Conservation (phyloP, 2,888 invertebrate species). For the Polietes domitor region DNA sequence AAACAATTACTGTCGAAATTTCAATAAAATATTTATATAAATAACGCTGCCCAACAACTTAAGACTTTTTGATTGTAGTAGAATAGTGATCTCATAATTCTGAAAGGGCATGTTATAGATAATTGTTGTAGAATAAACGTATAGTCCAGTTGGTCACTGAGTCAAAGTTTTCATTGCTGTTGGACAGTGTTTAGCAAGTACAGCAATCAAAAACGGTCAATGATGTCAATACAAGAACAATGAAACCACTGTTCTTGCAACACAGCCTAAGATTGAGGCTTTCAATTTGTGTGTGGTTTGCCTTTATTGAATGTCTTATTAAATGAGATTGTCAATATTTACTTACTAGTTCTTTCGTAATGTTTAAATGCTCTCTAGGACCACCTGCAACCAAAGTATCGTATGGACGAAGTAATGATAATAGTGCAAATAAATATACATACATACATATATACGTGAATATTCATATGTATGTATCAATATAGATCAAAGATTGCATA, state of each 20-base stretch:
- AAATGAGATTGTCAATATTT: constrained; percentile 70
- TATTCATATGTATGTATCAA: neutral
- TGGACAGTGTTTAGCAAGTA: no score
- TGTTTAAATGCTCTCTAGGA: constrained; percentile 59
- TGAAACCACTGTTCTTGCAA: constrained; percentile 15
- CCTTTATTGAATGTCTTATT: constrained; percentile 71
- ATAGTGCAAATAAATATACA: neutral
- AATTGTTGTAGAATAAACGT: no score
- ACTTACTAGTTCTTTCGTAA: constrained; percentile 57
- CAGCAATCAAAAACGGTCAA: no score
- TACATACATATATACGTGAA: neutral
- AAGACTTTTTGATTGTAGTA: no score
- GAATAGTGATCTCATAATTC: no score
- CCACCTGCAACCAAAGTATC: constrained; percentile 56
- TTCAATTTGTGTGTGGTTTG: constrained; percentile 68
- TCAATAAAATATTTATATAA: no score
- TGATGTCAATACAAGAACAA: no score
- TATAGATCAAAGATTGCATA: constrained; percentile 7
- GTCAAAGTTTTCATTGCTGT: no score
- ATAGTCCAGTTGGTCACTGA: no score
- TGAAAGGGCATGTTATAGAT: no score
- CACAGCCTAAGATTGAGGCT: constrained; percentile 23
- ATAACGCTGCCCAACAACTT: no score
- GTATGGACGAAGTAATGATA: constrained; percentile 35
- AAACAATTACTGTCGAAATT: no score